Percentiles rank a stretch among this genome's conserved stretches.
Conservation (phyloP, 2,888 invertebrate species). For the Melieria picta region DNA sequence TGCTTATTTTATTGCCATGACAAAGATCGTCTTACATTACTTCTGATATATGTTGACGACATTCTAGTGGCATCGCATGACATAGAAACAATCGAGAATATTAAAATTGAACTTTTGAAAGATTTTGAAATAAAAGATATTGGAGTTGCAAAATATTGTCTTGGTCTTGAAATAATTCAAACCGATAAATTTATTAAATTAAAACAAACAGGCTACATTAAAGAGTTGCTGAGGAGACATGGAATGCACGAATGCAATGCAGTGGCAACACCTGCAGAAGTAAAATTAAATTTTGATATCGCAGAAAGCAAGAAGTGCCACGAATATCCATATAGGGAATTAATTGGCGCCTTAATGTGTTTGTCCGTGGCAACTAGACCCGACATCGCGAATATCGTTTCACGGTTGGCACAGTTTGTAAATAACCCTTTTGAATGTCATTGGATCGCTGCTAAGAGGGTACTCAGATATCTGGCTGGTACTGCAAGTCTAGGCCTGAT, state of each 20-base stretch:
- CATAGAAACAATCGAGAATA: too few species aligned
- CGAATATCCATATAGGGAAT: conserved; percentile 26
- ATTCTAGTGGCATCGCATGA: too few species aligned
- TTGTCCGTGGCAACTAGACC: conserved; percentile 39
- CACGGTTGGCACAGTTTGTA: conserved; percentile 5
- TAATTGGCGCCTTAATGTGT: conserved; percentile 40
- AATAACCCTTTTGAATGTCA: not conserved
- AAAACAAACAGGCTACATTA: too few species aligned
- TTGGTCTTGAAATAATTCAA: too few species aligned
- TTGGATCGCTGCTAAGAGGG: conserved; percentile 21
- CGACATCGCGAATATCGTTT: conserved; percentile 38
- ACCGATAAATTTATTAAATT: too few species aligned
- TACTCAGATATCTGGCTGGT: conserved; percentile 10
- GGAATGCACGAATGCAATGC: conserved; percentile 34
- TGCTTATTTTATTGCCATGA: conserved; percentile 36
- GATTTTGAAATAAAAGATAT: too few species aligned
- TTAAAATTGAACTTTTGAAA: too few species aligned
- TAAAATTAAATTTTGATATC: conserved; percentile 15
- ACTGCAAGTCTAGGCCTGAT: conserved; percentile 1
- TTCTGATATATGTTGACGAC: too few species aligned
- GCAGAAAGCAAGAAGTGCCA: not conserved
- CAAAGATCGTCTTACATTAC: conserved; percentile 4
- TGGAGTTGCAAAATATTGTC: too few species aligned
- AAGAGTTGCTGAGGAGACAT: conserved; percentile 25
- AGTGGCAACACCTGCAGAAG: conserved; percentile 30